phyloP scores from a whole-genome alignment of 1,140 invertebrate genomes.

The Aphidius ervi region DNA sequence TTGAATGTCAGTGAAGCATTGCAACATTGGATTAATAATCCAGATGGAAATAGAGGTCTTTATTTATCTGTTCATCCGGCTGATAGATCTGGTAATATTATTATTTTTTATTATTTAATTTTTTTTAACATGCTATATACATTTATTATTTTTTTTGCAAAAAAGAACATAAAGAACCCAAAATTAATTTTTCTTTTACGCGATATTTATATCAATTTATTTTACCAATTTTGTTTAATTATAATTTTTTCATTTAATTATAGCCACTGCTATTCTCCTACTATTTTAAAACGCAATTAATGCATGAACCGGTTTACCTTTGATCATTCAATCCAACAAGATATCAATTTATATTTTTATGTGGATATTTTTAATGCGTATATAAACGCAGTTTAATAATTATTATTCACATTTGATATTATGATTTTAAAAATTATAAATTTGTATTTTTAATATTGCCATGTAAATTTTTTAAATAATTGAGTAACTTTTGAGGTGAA shows the following conservation, averaged over 20 bases:
- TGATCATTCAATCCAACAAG: constrained; percentile 43
- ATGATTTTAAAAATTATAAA: too few relatives aligned
- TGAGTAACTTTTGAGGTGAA: too few relatives aligned
- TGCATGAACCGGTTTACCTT: constrained; percentile 41
- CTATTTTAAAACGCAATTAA: too few relatives aligned
- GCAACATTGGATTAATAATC: constrained; percentile 71
- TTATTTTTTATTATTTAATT: background rate
- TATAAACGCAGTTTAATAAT: too few relatives aligned
- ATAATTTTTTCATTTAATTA: too few relatives aligned
- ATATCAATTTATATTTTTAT: constrained; percentile 11
- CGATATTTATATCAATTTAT: too few relatives aligned
- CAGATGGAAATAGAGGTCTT: constrained; percentile 80
- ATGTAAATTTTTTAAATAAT: too few relatives aligned
- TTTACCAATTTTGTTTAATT: too few relatives aligned
- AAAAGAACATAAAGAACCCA: background rate
- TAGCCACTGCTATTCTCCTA: too few relatives aligned
- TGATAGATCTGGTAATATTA: constrained; percentile 59
- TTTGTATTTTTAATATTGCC: too few relatives aligned
- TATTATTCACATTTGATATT: too few relatives aligned
- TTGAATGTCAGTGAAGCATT: constrained; percentile 73
- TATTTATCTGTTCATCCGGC: constrained; percentile 76
- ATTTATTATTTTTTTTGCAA: background rate
- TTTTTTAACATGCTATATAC: constrained; percentile 1
- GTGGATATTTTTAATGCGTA: background rate
- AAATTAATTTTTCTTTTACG: too few relatives aligned